Conservation (phyloP, 2,113 vertebrate genomes). For the Azemiops feae region DNA sequence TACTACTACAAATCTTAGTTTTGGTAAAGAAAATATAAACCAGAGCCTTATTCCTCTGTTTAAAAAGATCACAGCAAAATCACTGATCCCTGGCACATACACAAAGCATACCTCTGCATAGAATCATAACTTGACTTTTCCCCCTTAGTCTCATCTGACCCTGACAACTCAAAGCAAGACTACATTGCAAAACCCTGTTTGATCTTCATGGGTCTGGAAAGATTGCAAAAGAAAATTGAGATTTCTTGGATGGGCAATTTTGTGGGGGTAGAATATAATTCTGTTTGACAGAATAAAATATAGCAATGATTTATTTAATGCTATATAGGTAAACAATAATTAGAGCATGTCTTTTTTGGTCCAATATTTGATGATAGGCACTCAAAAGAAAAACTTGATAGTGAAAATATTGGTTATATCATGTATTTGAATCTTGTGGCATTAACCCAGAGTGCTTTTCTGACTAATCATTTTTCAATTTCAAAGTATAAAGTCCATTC, state of each 20-base stretch:
- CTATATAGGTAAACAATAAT: background rate
- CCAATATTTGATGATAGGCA: background rate
- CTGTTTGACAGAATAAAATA: background rate
- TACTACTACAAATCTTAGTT: background rate
- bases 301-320: background rate
- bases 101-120: background rate
- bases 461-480: slow-evolving; percentile 57
- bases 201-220: background rate
- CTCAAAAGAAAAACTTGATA: slow-evolving; percentile 46
- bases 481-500: slow-evolving; percentile 58
- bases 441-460: slow-evolving; percentile 33
- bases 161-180: background rate
- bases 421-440: slow-evolving; percentile 48
- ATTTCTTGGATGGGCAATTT: background rate
- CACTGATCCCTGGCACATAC: background rate
- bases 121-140: background rate
- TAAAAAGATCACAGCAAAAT: background rate
- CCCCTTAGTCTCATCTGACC: background rate
- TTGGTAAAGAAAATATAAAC: background rate
- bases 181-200: background rate
- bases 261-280: background rate
- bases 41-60: background rate
- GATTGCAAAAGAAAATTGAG: background rate
- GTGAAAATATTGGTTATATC: slow-evolving; percentile 54
- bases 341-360: background rate